A percentile compares a stretch with the other conserved stretches of the same genome.
Conservation (phyloP, 2,888 invertebrate genomes). For the Eupithecia centaureata region DNA sequence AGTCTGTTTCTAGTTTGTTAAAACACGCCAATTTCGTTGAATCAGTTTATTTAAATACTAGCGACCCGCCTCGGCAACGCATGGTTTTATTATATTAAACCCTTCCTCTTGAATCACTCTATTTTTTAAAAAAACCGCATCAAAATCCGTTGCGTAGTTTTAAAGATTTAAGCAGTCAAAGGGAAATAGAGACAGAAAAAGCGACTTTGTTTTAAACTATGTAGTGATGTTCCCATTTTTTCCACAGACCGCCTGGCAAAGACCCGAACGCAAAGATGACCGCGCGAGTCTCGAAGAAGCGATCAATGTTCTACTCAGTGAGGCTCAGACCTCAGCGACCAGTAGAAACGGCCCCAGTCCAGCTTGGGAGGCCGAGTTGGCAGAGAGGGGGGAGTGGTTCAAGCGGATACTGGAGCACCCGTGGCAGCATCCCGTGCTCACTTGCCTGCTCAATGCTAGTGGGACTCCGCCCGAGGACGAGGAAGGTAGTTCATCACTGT, state of each 20-base stretch:
- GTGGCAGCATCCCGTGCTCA: constrained; percentile 83
- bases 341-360: constrained; percentile 62
- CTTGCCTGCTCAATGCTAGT: constrained; percentile 81
- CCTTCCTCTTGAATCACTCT: too few relatives aligned
- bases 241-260: constrained; percentile 73
- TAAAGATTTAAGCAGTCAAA: too few relatives aligned
- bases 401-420: constrained; percentile 76
- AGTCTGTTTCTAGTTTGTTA: too few relatives aligned
- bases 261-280: constrained; percentile 61
- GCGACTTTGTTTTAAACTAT: too few relatives aligned
- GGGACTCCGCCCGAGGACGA: constrained; percentile 73
- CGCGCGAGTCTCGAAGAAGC: constrained; percentile 61
- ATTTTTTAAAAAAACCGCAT: too few relatives aligned
- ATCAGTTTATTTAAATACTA: background rate
- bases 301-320: constrained; percentile 63
- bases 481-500: constrained; percentile 61
- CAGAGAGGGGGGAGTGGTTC: constrained; percentile 84
- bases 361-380: constrained; percentile 69
- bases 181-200: too few relatives aligned
- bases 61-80: too few relatives aligned
- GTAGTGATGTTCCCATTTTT: too few relatives aligned
- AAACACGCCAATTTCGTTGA: background rate
- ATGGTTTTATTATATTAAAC: too few relatives aligned
- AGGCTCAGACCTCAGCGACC: constrained; percentile 64
- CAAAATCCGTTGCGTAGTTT: too few relatives aligned